Percentiles rank a stretch among this genome's conserved stretches.
These are phyloP conservation scores for Drosophila bipectinata DNA, from an alignment of 1,140 invertebrate species.

Conservation along the genomic window DNA sequence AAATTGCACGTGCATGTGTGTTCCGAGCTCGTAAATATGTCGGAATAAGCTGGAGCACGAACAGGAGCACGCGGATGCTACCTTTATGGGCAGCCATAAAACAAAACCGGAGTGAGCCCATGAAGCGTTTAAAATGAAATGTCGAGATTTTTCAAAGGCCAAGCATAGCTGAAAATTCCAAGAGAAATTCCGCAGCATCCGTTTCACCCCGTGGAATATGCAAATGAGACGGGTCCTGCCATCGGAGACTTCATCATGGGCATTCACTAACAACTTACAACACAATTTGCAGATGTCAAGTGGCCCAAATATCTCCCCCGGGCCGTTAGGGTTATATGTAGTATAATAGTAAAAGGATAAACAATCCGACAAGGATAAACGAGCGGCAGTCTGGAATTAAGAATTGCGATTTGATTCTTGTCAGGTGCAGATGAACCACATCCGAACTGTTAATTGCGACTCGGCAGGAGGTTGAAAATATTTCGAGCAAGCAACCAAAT, in stretches of 20 bases:
- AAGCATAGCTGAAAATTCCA: conserved; percentile 1
- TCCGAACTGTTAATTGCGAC: conserved; percentile 22
- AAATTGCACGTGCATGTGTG: conserved; percentile 44
- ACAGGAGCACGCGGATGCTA: conserved; percentile 3
- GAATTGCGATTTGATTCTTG: conserved; percentile 18
- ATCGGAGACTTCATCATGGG: conserved; percentile 18
- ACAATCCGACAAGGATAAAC: background rate
- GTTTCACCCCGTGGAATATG: conserved; percentile 23
- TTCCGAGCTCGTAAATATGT: conserved; percentile 28
- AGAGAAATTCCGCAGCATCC: conserved; percentile 7
- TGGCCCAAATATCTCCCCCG: background rate
- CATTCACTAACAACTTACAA: conserved; percentile 25
- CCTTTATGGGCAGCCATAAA: conserved; percentile 57
- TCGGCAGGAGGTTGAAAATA: background rate
- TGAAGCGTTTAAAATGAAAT: conserved; percentile 58
- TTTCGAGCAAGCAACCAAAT: conserved; percentile 20
- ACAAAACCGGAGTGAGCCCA: conserved; percentile 46
- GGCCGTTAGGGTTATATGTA: too few species aligned
- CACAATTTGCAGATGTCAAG: conserved; percentile 43
- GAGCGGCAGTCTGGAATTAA: background rate
- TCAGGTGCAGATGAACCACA: conserved; percentile 18
- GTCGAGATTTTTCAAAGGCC: conserved; percentile 41
- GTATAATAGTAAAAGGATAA: conserved; percentile 1
- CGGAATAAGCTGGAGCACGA: conserved; percentile 13
- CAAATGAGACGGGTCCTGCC: conserved; percentile 23